Conservation (phyloP, 2,113 vertebrate species). For the Ptilonorhynchus violaceus region DNA sequence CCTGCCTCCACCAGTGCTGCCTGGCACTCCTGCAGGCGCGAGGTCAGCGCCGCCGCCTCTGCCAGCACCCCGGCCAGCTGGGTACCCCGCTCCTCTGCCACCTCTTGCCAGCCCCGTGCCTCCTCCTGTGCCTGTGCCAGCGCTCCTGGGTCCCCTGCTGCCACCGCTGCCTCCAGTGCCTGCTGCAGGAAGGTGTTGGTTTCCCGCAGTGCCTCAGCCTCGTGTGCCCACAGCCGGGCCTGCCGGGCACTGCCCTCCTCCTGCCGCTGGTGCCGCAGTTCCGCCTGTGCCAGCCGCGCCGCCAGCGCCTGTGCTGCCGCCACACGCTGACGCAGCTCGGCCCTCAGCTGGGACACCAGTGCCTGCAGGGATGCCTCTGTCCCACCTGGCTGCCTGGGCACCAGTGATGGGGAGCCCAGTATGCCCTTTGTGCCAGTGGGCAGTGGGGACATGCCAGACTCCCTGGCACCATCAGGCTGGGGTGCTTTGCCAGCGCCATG, state of each 20-base stretch:
- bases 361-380: not conserved
- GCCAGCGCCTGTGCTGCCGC: not conserved
- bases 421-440: too few relatives aligned
- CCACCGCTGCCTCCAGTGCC: not conserved
- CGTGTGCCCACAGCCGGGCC: not conserved
- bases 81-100: not conserved
- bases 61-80: not conserved
- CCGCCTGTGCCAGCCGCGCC: not conserved
- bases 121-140: not conserved
- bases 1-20: fast-evolving
- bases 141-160: not conserved
- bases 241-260: not conserved
- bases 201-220: not conserved
- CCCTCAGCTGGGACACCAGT: not conserved
- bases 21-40: not conserved
- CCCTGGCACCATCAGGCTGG: not conserved
- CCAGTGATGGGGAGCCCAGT: fast-evolving
- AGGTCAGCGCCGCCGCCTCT: not conserved
- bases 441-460: fast-evolving
- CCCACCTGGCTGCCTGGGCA: fast-evolving
- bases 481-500: fast-evolving
- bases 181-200: not conserved
- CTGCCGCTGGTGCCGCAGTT: not conserved
- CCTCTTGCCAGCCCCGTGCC: not conserved
- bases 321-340: not conserved